These are phyloP conservation scores for Nysson spinosus DNA, from an alignment of 2,888 invertebrate species.

Conservation along the genomic window DNA sequence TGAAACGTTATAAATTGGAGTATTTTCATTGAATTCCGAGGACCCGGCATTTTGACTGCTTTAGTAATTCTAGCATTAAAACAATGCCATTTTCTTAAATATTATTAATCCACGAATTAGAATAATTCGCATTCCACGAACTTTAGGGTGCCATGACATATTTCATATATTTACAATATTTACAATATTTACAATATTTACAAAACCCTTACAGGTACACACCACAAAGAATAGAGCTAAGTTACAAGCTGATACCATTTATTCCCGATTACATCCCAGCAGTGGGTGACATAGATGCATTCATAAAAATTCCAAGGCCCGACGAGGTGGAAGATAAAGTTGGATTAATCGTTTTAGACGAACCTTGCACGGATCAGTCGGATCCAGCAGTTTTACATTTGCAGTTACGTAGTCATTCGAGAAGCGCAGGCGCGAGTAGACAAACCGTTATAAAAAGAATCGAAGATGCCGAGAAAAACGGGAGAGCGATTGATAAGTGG, in stretches of 20 bases:
- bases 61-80: no score
- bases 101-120: no score
- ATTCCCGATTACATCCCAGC: constrained; percentile 98
- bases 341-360: constrained; percentile 91
- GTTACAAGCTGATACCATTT: constrained; percentile 94
- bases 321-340: constrained; percentile 83
- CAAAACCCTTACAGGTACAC: constrained; percentile 90
- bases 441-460: constrained; percentile 84
- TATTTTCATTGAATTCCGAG: no score
- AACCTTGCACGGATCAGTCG: constrained; percentile 96
- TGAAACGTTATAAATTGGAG: no score
- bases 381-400: constrained; percentile 96
- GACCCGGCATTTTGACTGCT: no score
- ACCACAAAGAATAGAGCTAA: constrained; percentile 94
- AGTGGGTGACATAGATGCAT: constrained; percentile 99
- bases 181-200: no score
- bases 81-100: no score
- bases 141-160: no score
- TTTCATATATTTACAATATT: no score
- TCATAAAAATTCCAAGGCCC: constrained; percentile 94
- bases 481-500: constrained; percentile 97
- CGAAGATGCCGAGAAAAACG: constrained; percentile 89
- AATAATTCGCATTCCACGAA: no score
- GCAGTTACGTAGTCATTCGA: constrained; percentile 83
- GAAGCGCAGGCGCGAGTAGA: constrained; percentile 67